These are phyloP conservation scores for Glaucopsyche alexis DNA, from an alignment of 2,888 invertebrate genomes.

Conservation along the genomic window DNA sequence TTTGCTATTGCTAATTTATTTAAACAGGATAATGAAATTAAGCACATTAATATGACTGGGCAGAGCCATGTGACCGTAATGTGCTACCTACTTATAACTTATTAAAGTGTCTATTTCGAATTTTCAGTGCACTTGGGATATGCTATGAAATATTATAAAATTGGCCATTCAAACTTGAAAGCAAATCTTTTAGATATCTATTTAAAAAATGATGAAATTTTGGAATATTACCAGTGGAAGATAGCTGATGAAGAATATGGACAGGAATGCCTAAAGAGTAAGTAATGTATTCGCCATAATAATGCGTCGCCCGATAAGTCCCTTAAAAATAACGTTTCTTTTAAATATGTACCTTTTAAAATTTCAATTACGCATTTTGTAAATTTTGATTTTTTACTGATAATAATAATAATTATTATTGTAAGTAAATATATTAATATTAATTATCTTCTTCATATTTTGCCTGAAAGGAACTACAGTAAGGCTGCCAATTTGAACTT, in stretches of 20 bases:
- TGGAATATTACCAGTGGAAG: constrained; percentile 39
- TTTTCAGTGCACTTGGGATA: constrained; percentile 51
- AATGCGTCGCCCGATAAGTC: no score
- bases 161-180: constrained; percentile 34
- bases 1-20: constrained; percentile 17
- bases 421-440: no score
- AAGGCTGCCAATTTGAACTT: no score
- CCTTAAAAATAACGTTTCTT: no score
- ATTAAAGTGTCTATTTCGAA: background rate
- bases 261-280: constrained; percentile 36
- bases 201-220: constrained; percentile 38
- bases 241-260: constrained; percentile 33
- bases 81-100: no score
- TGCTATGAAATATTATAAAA: constrained; percentile 33
- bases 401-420: no score
- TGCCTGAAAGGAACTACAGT: no score
- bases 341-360: no score
- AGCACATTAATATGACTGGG: background rate
- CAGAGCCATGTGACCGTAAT: no score
- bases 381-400: no score
- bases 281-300: constrained; percentile 4
- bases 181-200: constrained; percentile 37
- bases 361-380: no score
- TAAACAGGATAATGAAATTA: background rate
- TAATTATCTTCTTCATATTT: no score